Evolutionary conservation across 2,797 vertebrate genomes (phyloP), one percentile per base, ranked within the genome.

Genomic region (Hylomyscus alleni): DNA sequence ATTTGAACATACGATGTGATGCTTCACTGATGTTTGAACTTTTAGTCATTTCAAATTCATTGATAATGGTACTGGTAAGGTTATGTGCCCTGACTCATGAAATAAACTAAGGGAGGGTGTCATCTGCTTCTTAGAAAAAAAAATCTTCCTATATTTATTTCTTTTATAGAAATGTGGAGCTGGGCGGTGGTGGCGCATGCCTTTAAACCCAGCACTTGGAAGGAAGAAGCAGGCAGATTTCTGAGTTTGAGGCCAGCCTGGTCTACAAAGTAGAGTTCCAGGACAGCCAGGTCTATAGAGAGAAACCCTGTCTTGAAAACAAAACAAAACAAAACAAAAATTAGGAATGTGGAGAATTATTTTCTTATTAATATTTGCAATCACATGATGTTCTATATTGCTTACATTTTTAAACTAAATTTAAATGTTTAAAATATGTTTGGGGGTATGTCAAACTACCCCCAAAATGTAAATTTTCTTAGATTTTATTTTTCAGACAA

Each of bases 1-100:
- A 98, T 98, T 98, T 98, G 93, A 98, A 98, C 98, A 98, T 97
- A 97, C 76, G 92, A 97, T 97, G 96, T 92, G 93, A 98, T 95
- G 98, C 98, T 98, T 98, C 98, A 97, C 96, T 98, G 98, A 97
- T 98, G 96, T 98, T 98, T 98, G 98, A 98, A 98, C 98, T 98
- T 98, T 98, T 92, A 98, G 97, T 98, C 89, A 98, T 98, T 99
- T 98, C 95, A 98, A 98, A 98, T 98, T 98, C 97, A 97, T 85
- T 98, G 97, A 97, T 98, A 98, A 98, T 97, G 97, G 93, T 93
- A 90, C 52, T 95, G 97, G 97, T 97, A 98, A 98, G 97, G 87
- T 87, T 47, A 3, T 97, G 95, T 98, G 98, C 94, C 54, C 95
- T 89, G 58, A 90, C 88, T 98, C 31, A 81, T 97, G 90, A 97